A percentile compares a stretch with the other conserved stretches of the same genome.
These are phyloP conservation scores for Vireo griseus DNA, from an alignment of 2,797 vertebrate genomes.

Conservation along the genomic window DNA sequence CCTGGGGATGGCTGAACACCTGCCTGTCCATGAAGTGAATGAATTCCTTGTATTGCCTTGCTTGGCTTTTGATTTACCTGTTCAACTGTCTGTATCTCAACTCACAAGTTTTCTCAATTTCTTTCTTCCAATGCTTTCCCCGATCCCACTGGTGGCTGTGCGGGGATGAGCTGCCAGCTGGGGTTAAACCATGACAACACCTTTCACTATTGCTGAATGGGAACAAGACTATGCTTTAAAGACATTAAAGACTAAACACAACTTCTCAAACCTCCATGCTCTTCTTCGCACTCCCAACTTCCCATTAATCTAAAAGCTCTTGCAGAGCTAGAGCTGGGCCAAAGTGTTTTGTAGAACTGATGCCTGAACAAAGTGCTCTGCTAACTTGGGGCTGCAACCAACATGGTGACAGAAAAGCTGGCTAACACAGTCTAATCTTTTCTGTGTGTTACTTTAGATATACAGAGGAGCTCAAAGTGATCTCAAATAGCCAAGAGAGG, in stretches of 20 bases:
- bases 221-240: background rate
- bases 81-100: background rate
- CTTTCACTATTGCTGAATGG: background rate
- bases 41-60: background rate
- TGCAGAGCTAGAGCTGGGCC: background rate
- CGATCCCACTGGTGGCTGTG: background rate
- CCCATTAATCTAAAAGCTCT: background rate
- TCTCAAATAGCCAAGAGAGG: background rate
- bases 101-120: background rate
- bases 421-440: background rate
- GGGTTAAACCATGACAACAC: background rate
- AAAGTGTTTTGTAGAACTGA: slow-evolving; percentile 14
- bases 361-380: background rate
- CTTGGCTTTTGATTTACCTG: background rate
- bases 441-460: background rate
- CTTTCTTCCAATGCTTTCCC: background rate
- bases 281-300: background rate
- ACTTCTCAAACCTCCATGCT: background rate
- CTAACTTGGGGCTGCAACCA: background rate
- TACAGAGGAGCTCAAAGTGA: background rate
- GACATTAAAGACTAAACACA: background rate
- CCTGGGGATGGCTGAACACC: background rate
- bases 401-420: background rate
- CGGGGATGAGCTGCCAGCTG: background rate
- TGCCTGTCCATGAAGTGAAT: background rate